Percentiles rank a stretch among this genome's conserved stretches.
These are phyloP conservation scores for Falco biarmicus DNA, from an alignment of 2,797 vertebrate species.

Conservation along the genomic window DNA sequence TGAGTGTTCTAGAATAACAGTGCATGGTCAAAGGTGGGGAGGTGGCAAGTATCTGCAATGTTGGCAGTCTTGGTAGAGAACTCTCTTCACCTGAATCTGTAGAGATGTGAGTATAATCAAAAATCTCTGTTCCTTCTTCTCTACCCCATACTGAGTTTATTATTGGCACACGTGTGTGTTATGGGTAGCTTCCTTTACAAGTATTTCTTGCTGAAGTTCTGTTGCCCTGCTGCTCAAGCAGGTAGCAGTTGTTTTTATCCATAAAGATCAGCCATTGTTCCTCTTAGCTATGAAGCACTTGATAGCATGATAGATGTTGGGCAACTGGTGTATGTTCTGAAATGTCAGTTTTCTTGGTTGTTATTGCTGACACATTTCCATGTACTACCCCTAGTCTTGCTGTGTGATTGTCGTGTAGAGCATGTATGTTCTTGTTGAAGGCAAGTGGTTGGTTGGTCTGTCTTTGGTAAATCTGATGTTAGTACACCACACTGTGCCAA, in stretches of 20 bases:
- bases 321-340: constrained; percentile 43
- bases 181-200: not conserved
- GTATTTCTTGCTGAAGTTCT: not conserved
- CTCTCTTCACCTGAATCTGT: not conserved
- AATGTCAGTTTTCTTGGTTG: constrained; percentile 73
- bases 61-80: too few species aligned
- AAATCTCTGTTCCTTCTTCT: not conserved
- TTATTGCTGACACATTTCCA: not conserved
- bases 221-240: not conserved
- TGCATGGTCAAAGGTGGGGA: accelerated
- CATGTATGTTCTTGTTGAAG: not conserved
- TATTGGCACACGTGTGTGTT: accelerated
- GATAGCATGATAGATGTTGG: not conserved
- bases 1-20: not conserved
- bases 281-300: not conserved
- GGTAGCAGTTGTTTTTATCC: not conserved
- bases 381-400: accelerated
- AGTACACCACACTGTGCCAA: accelerated
- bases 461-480: not conserved
- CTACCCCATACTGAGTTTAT: accelerated
- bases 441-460: accelerated
- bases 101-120: not conserved
- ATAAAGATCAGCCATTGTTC: not conserved
- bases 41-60: not conserved
- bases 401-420: not conserved